Base-by-base conservation (phyloP, 64 coral and sea anemone species). In the Pocillopora damicornis region DNA sequence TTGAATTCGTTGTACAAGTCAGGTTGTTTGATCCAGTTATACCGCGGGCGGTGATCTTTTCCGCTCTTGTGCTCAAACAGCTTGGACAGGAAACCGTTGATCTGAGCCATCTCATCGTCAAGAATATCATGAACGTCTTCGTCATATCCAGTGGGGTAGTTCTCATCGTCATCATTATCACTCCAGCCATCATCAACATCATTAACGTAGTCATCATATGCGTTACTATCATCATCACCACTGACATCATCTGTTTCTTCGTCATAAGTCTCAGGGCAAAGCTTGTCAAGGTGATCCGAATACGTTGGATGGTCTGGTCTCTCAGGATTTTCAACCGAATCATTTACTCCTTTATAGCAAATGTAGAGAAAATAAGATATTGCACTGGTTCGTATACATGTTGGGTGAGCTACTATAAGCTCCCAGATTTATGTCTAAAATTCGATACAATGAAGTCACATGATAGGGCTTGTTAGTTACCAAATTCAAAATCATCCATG, bases 1-100 rank as follows among this genome's bases (percentile, higher is more conserved):
- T 26, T 15, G 6, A 61, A 79, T 14, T 79, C 77, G 17, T 79
- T 34, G 77, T 79, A 79, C 77, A 79, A 60, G 57, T 79, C 77
- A 60, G 77, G 77, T 13, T 79, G 57, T 60, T 79, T 57, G 14
- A 79, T 25, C 77, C 77, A 79, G 58, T 79, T 23, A 0, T 30
- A 3, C 4, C 58, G 77, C 13, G 22, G 38, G 26, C 38, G 60
- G 22, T 60, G 58, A 13, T 60, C 10, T 11, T 22, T 56, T 25
- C 58, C 11, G 15, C 51, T 22, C 42, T 18, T 18, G 7, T 3
- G 16, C 42, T 37, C 35, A 7, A 71, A n/a, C 22, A 11, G 8
- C 20, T 11, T 71, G 67, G 11, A 23, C 67, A 11, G 67, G 5
- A 71, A 71, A n/a, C n/a, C 42, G 3, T 51, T 51, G 3, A 51